Conservation (phyloP, 2,888 invertebrate species). For the Epistrophe grossulariae region DNA sequence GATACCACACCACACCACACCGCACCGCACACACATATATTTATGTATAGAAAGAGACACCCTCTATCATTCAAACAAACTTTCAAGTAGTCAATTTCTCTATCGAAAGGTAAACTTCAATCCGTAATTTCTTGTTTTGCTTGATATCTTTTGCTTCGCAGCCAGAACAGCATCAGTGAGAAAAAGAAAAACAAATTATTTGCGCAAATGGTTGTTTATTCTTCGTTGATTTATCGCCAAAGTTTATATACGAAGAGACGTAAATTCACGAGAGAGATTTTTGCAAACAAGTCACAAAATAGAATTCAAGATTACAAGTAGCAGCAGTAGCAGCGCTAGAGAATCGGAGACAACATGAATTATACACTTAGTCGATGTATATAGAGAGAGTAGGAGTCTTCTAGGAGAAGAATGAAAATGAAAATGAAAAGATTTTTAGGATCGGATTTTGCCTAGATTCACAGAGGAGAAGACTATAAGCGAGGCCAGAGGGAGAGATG, state of each 20-base stretch:
- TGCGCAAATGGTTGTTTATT: conserved; percentile 72
- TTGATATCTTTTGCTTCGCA: conserved; percentile 31
- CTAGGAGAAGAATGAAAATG: background rate
- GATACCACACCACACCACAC: background rate
- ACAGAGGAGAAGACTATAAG: too few relatives aligned
- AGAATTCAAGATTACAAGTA: conserved; percentile 64
- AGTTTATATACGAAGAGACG: conserved; percentile 67
- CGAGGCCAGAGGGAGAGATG: background rate
- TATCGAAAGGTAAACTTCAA: conserved; percentile 73
- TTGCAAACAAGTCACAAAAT: conserved; percentile 75
- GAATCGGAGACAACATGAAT: conserved; percentile 55
- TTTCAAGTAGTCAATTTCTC: conserved; percentile 70
- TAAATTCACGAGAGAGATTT: conserved; percentile 73
- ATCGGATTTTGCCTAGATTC: conserved; percentile 30
- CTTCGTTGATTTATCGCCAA: conserved; percentile 74
- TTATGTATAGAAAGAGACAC: conserved; percentile 28
- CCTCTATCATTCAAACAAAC: conserved; percentile 55
- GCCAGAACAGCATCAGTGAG: background rate
- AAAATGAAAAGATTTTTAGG: conserved; percentile 37
- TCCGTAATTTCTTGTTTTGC: conserved; percentile 53
- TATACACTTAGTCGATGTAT: background rate
- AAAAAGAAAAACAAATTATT: conserved; percentile 69
- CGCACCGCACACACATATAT: background rate
- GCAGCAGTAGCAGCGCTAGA: background rate
- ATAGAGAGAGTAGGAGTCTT: background rate